Base-by-base conservation (phyloP, 2,888 invertebrate species). In the Caenorhabditis sp. region DNA sequence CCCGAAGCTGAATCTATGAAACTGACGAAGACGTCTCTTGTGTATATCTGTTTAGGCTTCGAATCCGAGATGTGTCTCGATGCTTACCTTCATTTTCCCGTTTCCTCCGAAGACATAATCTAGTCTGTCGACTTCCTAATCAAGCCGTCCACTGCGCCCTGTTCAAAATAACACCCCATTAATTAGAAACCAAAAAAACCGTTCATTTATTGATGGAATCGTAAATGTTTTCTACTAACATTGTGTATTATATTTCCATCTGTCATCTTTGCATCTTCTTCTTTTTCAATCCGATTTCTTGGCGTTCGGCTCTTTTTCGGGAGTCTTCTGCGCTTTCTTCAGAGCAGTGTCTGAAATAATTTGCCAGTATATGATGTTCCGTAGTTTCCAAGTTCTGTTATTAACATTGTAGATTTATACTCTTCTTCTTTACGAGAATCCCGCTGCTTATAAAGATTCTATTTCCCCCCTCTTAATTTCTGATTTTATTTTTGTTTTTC, bases 1-100 rank as follows among this genome's bases (percentile, higher is more conserved):
- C 32, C 76, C 76, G 24, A 77, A 66, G 26, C n/a, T 77, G 48
- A 62, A 72, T 48, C 56, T 63, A 9, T 72, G 11, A 55, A 41
- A n/a, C 20, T 2, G 1, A 35, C n/a, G n/a, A 2, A 26, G 11
- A 35, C 1, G 17, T 26, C n/a, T 11, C 52, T 35, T 52, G 35
- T 35, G 22, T n/a, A 32, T 35, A 35, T 52, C 17, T 11, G 37
- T 13, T 11, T 48, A 52, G 41, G 32, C 13, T 53, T 2, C 26
- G 32, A 20, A 20, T n/a, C 9, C 6, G 26, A 22, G n/a, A 9
- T 20, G n/a, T 58, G 30, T 53, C 43, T 32, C 50, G 45, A 48
- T 24, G 48, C 46, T 41, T 4, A 2, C 7, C 30, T 37, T 35
- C 26, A 27, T 55, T 26, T 59, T 43, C 39, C 32, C 37, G 32